Conservation (phyloP, 2,888 invertebrate species). For the Apoderus coryli region DNA sequence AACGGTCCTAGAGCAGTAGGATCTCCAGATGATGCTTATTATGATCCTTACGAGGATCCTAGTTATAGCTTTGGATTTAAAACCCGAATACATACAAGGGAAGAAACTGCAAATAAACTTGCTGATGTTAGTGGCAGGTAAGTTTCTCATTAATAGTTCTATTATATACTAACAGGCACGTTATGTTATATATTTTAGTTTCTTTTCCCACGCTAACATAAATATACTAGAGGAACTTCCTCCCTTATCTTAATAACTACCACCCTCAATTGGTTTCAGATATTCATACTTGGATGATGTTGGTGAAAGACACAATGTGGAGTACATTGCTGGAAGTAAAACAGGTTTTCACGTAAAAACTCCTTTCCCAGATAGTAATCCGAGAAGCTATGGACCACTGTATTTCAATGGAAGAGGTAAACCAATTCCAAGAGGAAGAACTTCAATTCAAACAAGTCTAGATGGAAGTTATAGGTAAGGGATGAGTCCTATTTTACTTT, state of each 20-base stretch:
- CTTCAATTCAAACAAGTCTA: conserved; percentile 54
- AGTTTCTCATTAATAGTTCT: neutral
- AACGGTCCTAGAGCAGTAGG: conserved; percentile 45
- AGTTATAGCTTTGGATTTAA: conserved; percentile 56
- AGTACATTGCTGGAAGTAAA: conserved; percentile 60
- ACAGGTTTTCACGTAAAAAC: conserved; percentile 65
- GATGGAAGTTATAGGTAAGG: conserved; percentile 55
- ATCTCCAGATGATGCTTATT: conserved; percentile 51
- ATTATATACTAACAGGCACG: too few species aligned
- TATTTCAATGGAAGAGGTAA: conserved; percentile 50
- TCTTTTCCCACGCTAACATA: too few species aligned
- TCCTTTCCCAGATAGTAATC: conserved; percentile 51
- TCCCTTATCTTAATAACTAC: too few species aligned
- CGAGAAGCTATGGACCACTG: conserved; percentile 44
- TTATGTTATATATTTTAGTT: too few species aligned
- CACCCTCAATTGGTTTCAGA: too few species aligned
- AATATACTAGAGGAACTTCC: too few species aligned
- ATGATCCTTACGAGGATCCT: conserved; percentile 64
- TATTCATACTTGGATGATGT: conserved; percentile 63
- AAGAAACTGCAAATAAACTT: conserved; percentile 37
- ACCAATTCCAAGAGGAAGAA: conserved; percentile 50
- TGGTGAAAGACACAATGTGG: conserved; percentile 60
- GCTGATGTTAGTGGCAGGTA: conserved; percentile 42
- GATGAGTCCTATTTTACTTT: neutral
- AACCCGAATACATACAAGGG: conserved; percentile 50